These are phyloP conservation scores for Periparus ater DNA, from an alignment of 2,797 vertebrate species.

Conservation along the genomic window DNA sequence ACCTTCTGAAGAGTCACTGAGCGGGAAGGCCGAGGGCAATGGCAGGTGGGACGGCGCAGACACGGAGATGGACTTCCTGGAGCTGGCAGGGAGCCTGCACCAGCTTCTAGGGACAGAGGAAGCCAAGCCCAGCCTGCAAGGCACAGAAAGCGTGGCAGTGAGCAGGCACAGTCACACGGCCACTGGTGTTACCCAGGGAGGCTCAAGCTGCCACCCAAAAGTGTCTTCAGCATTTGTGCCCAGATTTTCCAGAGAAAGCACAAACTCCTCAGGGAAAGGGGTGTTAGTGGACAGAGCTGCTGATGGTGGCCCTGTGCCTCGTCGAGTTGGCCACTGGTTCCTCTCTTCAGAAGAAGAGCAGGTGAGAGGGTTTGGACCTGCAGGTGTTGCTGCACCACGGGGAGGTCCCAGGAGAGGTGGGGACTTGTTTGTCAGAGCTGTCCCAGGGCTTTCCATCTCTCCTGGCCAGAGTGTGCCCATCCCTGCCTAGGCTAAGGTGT, in stretches of 20 bases:
- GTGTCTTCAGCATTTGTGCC: constrained; percentile 65
- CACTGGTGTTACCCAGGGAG: background rate
- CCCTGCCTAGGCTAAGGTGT: fast-evolving
- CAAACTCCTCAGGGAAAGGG: constrained; percentile 64
- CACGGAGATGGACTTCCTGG: constrained; percentile 11
- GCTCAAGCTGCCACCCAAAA: constrained; percentile 11
- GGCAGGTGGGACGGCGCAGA: constrained; percentile 32
- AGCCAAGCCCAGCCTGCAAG: background rate
- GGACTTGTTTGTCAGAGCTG: background rate
- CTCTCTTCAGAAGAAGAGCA: constrained; percentile 34
- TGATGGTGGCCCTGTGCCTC: background rate
- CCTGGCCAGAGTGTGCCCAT: background rate
- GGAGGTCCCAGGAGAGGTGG: background rate
- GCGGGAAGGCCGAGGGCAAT: constrained; percentile 6
- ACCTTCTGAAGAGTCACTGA: constrained; percentile 28
- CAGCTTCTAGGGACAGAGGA: background rate
- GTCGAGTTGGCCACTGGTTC: background rate
- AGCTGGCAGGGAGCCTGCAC: background rate
- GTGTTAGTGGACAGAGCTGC: constrained; percentile 6
- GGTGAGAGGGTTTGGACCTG: background rate
- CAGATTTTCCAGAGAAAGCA: constrained; percentile 39
- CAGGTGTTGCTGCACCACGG: background rate
- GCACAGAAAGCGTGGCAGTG: background rate
- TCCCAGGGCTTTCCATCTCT: background rate
- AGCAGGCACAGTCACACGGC: background rate